Evolutionary conservation across 2,113 vertebrate species (phyloP), one percentile per base, ranked within the genome.

Genomic region (Malurus cyaneus): DNA sequence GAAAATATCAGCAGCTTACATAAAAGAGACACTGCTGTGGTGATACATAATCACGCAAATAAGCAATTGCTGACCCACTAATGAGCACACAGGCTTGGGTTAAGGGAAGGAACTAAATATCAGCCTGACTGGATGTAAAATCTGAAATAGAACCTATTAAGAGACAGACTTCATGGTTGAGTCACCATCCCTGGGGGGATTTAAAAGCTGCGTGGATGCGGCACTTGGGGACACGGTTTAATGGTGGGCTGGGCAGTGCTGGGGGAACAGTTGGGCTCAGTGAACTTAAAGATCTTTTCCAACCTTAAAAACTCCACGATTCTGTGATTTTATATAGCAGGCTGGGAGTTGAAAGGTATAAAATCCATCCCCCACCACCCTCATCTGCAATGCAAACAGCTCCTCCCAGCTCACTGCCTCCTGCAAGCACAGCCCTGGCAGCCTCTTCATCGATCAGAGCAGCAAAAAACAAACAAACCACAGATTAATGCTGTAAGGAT

Each of bases 361-460:
- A 90, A 92, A 92, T 78, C 47, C 31, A 79, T 28, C 2, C 20
- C 28, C 14, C 34, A 5, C 28, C 20, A 25, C 7, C 14, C 25
- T 31, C 54, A 57, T 54, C 74, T 83, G 90, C 79, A 86, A 56
- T 20, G 82, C 88, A 92, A 92, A 79, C 44, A 18, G 25, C 4
- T 93, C 78, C 74, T 80, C 76, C 21, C 84, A 61, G 47, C 21
- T 78, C 53, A 23, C 39, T 71, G 79, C 66, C n/a, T 85, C 24
- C 91, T 92, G 88, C 92, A 91, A 70, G 84, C 89, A 89, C 54
- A 62, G 87, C 54, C 69, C 82, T 62, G 82, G 69, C 86, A 88
- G 94, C 65, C 52, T 56, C 71, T 32, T 59, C 60, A 96, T 78
- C 2, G 71, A 97, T 83, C 81, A 60, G 67, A 88, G 41, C 50